Conservation (phyloP, 2,113 vertebrate species). For the Microcebus tavaratra region DNA sequence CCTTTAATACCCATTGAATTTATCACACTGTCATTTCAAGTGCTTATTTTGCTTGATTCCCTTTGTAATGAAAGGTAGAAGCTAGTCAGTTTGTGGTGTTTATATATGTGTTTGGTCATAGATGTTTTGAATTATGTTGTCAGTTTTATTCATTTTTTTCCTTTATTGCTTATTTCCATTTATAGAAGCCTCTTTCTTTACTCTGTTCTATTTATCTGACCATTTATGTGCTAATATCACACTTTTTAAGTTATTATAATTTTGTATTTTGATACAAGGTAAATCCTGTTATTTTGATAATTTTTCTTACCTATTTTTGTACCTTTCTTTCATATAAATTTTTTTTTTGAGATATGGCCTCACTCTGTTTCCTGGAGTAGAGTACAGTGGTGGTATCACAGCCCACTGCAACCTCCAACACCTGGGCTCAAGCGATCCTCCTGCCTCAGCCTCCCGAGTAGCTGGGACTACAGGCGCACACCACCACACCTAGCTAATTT, state of each 20-base stretch:
- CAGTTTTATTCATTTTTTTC: neutral
- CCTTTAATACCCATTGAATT: neutral
- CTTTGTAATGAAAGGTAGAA: neutral
- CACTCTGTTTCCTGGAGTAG: no score
- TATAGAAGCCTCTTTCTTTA: neutral
- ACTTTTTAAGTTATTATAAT: neutral
- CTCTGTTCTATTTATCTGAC: neutral
- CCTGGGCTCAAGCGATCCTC: no score
- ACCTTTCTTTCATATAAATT: neutral
- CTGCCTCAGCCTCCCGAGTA: no score
- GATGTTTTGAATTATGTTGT: neutral
- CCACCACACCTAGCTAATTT: no score
- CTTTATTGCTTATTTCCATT: slow-evolving; percentile 19
- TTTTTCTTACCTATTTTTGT: neutral
- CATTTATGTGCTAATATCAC: neutral
- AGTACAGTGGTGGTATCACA: no score
- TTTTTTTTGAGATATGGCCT: neutral
- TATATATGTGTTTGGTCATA: neutral
- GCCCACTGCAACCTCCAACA: no score
- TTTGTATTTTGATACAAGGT: slow-evolving; percentile 32
- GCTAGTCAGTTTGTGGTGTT: neutral
- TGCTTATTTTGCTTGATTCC: neutral
- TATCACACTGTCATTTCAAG: neutral
- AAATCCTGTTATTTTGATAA: neutral
- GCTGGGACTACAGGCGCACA: no score